These are phyloP conservation scores for Platanista minor DNA, from an alignment of 2,113 vertebrate species.

Conservation along the genomic window DNA sequence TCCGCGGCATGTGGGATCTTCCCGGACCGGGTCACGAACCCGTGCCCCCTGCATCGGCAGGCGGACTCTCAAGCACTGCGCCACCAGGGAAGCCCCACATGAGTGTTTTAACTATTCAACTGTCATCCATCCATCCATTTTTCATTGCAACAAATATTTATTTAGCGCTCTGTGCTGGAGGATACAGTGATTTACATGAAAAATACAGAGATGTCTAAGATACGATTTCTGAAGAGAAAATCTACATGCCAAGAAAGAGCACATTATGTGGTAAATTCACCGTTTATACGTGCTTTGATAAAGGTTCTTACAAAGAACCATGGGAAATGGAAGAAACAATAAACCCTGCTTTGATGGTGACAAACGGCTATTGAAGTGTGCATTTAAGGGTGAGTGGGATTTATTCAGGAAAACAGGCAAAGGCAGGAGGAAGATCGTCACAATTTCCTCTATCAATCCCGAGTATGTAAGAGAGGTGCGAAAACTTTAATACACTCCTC, in stretches of 20 bases:
- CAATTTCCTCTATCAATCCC: neutral
- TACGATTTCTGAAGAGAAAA: neutral
- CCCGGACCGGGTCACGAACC: too few relatives aligned
- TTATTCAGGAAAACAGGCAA: neutral
- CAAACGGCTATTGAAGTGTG: neutral
- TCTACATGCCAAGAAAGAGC: neutral
- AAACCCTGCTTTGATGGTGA: fast-evolving
- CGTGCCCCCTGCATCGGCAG: too few relatives aligned
- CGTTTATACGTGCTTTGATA: neutral
- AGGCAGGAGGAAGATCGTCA: neutral
- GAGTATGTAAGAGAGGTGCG: neutral
- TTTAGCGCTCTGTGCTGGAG: neutral
- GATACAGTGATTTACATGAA: neutral
- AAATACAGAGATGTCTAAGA: neutral
- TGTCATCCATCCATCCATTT: neutral
- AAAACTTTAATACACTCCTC: neutral
- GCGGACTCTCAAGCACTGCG: too few relatives aligned
- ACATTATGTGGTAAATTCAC: neutral
- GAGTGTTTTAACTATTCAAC: neutral
- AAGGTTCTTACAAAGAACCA: neutral
- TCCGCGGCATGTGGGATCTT: too few relatives aligned
- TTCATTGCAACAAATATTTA: neutral
- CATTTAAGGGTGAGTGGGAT: neutral
- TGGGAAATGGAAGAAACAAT: neutral
- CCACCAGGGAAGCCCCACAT: too few relatives aligned